phyloP scores from a whole-genome alignment of 2,888 invertebrate genomes.

The Apocheima hispidaria region DNA sequence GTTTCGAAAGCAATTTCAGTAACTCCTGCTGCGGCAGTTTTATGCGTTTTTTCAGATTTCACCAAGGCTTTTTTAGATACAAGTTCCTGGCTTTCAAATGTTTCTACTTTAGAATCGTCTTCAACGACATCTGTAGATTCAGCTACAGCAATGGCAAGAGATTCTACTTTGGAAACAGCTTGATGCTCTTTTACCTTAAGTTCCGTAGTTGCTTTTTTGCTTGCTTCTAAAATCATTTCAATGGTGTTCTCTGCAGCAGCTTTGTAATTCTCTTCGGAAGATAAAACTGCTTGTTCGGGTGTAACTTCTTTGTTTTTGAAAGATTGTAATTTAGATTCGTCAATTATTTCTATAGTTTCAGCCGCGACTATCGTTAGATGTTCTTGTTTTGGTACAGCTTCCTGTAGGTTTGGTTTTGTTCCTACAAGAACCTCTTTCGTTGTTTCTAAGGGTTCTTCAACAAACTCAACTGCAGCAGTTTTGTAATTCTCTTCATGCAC shows the following conservation, averaged over 20 bases:
- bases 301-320: constrained; percentile 48
- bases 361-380: constrained; percentile 42
- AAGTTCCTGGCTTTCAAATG: constrained; percentile 34
- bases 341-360: constrained; percentile 49
- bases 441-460: constrained; percentile 33
- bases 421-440: constrained; percentile 44
- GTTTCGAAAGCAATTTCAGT: constrained; percentile 39
- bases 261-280: constrained; percentile 46
- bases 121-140: constrained; percentile 41
- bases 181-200: constrained; percentile 32
- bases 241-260: constrained; percentile 35
- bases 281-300: constrained; percentile 46
- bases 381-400: constrained; percentile 38
- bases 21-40: constrained; percentile 39
- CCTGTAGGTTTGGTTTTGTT: constrained; percentile 33
- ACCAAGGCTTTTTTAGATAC: constrained; percentile 37
- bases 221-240: constrained; percentile 43
- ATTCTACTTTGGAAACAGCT: constrained; percentile 40
- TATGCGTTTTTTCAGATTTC: constrained; percentile 39
- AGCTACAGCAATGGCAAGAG: constrained; percentile 44
- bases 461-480: constrained; percentile 28
- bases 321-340: constrained; percentile 46
- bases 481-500: constrained; percentile 38
- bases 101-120: constrained; percentile 42
- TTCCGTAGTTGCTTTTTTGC: constrained; percentile 42